These are phyloP conservation scores for Sapayoa aenigma DNA, from an alignment of 2,113 vertebrate genomes.

Conservation along the genomic window DNA sequence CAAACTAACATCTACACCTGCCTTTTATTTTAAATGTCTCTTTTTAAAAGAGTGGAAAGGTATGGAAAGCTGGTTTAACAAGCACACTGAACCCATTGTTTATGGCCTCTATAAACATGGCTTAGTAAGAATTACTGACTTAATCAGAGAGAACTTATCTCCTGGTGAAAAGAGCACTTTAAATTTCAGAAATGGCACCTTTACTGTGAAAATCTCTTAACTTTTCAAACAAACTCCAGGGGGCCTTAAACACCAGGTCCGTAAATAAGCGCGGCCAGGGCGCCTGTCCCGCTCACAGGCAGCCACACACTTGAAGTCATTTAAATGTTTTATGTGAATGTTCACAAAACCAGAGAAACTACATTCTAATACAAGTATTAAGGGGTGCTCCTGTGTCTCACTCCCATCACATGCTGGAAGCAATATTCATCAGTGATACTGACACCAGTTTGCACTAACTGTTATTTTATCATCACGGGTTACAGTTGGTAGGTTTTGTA, in stretches of 20 bases:
- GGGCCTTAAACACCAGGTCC: conserved; percentile 77
- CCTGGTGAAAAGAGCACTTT: conserved; percentile 78
- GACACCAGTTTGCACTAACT: not conserved
- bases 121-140: conserved; percentile 83
- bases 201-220: conserved; percentile 80
- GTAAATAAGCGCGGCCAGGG: conserved; percentile 67
- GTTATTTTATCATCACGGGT: not conserved
- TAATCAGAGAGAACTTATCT: conserved; percentile 82
- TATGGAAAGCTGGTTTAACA: conserved; percentile 80
- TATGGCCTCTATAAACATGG: conserved; percentile 82
- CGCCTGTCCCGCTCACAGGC: conserved; percentile 45
- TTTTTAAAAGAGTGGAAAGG: conserved; percentile 77
- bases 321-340: conserved; percentile 46
- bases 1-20: conserved; percentile 74
- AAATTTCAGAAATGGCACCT: conserved; percentile 80
- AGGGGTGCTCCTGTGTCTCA: not conserved
- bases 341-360: conserved; percentile 44
- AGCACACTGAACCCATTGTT: conserved; percentile 80
- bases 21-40: conserved; percentile 80
- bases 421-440: not conserved
- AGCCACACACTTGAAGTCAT: conserved; percentile 16
- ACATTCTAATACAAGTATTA: not conserved
- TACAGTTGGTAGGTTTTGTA: not conserved
- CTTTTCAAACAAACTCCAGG: conserved; percentile 81
- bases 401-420: not conserved